Evolutionary conservation across 2,888 invertebrate species (phyloP).

Genomic region (Hartigia nigra): DNA sequence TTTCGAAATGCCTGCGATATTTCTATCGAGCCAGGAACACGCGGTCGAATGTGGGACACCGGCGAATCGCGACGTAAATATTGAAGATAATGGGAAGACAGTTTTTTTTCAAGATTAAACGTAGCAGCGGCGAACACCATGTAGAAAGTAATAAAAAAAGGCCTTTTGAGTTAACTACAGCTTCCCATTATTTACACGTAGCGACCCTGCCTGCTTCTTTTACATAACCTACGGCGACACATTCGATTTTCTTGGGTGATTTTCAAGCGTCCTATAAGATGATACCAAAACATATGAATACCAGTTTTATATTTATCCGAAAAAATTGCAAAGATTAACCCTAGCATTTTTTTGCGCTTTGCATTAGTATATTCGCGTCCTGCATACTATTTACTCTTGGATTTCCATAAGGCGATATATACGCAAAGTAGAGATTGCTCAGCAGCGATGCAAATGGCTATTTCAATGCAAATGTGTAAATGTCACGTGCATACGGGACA

Average conservation of each 20-base stretch:
- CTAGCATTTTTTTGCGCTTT: neutral
- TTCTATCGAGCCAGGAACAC: constrained; percentile 25
- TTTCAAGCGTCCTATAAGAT: neutral
- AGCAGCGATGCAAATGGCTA: constrained; percentile 41
- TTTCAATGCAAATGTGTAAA: constrained; percentile 39
- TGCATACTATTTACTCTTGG: constrained; percentile 25
- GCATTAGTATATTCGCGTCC: constrained; percentile 12
- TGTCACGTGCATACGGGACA: constrained; percentile 22
- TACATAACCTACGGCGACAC: neutral
- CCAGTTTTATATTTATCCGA: neutral
- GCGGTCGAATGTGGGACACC: constrained; percentile 23
- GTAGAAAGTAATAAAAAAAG: constrained; percentile 5
- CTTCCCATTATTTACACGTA: neutral
- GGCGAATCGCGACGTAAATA: constrained; percentile 52
- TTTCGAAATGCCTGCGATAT: constrained; percentile 33
- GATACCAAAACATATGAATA: neutral
- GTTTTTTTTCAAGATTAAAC: constrained; percentile 50
- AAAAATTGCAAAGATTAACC: neutral
- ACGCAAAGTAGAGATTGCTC: constrained; percentile 27
- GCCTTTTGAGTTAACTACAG: neutral
- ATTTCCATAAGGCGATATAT: constrained; percentile 42
- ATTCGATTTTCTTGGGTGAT: neutral
- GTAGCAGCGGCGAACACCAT: constrained; percentile 7
- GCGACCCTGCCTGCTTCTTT: neutral
- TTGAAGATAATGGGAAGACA: constrained; percentile 38